phyloP scores from a whole-genome alignment of 2,888 invertebrate genomes.

The Ariolimax columbianus region DNA sequence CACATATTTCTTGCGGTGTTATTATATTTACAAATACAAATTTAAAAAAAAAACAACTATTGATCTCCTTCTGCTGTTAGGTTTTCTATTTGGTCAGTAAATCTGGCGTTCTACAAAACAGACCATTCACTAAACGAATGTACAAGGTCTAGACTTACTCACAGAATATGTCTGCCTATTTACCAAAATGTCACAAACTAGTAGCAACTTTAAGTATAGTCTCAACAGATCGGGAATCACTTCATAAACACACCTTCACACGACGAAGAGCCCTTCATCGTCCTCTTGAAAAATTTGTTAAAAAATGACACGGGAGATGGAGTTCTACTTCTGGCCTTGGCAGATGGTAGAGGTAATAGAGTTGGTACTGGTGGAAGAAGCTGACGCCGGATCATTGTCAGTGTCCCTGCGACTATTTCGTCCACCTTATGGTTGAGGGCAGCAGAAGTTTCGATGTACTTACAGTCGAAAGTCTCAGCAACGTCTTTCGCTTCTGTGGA shows the following conservation, averaged over 20 bases:
- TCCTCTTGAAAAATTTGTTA: conserved; percentile 49
- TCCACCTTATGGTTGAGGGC: conserved; percentile 98
- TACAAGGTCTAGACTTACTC: too few relatives aligned
- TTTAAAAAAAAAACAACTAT: too few relatives aligned
- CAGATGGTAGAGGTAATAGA: conserved; percentile 13
- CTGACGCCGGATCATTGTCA: conserved; percentile 92
- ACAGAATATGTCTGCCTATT: too few relatives aligned
- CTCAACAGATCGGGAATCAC: conserved; percentile 25
- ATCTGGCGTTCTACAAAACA: too few relatives aligned
- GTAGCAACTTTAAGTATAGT: too few relatives aligned
- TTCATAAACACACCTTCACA: conserved; percentile 52
- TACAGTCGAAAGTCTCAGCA: conserved; percentile 84
- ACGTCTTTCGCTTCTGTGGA: conserved; percentile 65
- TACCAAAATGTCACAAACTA: too few relatives aligned
- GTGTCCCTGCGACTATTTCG: conserved; percentile 92
- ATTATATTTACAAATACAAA: too few relatives aligned
- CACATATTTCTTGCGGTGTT: too few relatives aligned
- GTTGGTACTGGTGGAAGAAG: conserved; percentile 49
- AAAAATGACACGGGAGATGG: conserved; percentile 55
- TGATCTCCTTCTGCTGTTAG: too few relatives aligned
- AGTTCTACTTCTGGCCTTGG: conserved; percentile 43
- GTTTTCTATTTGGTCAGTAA: too few relatives aligned
- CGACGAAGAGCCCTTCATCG: conserved; percentile 39
- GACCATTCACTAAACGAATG: too few relatives aligned
- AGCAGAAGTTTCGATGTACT: conserved; percentile 97